Evolutionary conservation across 2,888 invertebrate species (phyloP).

Genomic region (Tromatobia lineatoria): DNA sequence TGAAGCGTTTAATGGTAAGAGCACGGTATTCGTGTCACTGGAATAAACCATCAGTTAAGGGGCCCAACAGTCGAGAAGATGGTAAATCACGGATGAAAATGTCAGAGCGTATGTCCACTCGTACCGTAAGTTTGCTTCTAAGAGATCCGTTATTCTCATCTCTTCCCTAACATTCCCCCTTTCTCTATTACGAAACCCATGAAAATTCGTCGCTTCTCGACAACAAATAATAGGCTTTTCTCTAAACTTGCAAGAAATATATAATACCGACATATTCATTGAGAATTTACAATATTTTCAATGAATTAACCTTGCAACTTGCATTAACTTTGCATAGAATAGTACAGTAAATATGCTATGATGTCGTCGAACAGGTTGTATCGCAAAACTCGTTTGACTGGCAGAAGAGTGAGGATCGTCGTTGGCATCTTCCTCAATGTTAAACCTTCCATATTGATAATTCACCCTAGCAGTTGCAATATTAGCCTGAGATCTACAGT

Average conservation of each 20-base stretch:
- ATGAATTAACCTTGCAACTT: background rate
- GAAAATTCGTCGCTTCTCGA: slow-evolving; percentile 40
- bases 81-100: slow-evolving; percentile 64
- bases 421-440: background rate
- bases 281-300: background rate
- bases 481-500: background rate
- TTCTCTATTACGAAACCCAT: slow-evolving; percentile 66
- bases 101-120: slow-evolving; percentile 63
- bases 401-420: slow-evolving; percentile 4
- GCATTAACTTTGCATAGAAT: slow-evolving; percentile 4
- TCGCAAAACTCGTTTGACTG: slow-evolving; percentile 28
- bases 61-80: slow-evolving; percentile 30
- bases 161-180: slow-evolving; percentile 47
- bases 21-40: slow-evolving; percentile 66
- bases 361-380: slow-evolving; percentile 28
- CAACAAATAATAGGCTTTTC: background rate
- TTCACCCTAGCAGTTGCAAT: background rate
- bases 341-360: background rate
- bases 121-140: background rate
- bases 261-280: background rate
- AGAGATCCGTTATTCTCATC: slow-evolving; percentile 13
- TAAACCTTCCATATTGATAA: slow-evolving; percentile 4
- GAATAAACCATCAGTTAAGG: slow-evolving; percentile 49
- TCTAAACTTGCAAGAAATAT: background rate
- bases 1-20: slow-evolving; percentile 17